Evolutionary conservation across 1,140 invertebrate genomes (phyloP), one percentile per base, ranked within the genome.

Genomic region (Stegodyphus dumicola): DNA sequence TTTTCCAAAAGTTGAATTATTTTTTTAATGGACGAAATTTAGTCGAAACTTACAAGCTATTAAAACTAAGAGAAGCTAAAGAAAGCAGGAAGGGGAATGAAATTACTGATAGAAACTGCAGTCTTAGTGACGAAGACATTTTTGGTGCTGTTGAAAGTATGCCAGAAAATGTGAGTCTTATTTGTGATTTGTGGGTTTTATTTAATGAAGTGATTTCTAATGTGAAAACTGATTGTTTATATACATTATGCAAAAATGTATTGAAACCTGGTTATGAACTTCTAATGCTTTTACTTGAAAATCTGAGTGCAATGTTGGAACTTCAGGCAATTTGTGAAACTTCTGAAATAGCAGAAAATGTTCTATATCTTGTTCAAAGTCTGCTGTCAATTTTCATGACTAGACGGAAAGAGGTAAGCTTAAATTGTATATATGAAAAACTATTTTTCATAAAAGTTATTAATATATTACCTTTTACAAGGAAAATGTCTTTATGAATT

Each of bases 151-250:
- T 60, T 10, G 56, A 60, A 15, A 15, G 15, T 10, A 9, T 60
- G 9, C 56, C 56, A 10, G 67, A 73, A 60, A 52, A 11, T 7
- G 54, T 83, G 11, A 18, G 66, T 66, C 66, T 64, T 33, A 66
- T 83, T 52, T 66, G 71, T 75, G 80, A 83, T 66, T 6, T 83
- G 2, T 83, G 80, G 80, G 75, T 75, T 51, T 65, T 18, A 17
- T 83, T 70, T 10, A 74, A 83, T 54, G 80, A 83, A 15, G 10
- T 83, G 15, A 9, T 75, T 11, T 75, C 51, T 15, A 54, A 18
- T 67, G 6, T 75, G 13, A 83, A 75, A 18, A 75, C 15, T 64
- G 80, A 83, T 33, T 75, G 9, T 56, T 83, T 75, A 49, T 33
- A 49, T 2, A 67, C 15, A 4, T 60, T 83, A 33, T 70, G 70